Evolutionary conservation across 2,888 invertebrate species (phyloP), one percentile per base, ranked within the genome.

Genomic region (Papilio elwesi): DNA sequence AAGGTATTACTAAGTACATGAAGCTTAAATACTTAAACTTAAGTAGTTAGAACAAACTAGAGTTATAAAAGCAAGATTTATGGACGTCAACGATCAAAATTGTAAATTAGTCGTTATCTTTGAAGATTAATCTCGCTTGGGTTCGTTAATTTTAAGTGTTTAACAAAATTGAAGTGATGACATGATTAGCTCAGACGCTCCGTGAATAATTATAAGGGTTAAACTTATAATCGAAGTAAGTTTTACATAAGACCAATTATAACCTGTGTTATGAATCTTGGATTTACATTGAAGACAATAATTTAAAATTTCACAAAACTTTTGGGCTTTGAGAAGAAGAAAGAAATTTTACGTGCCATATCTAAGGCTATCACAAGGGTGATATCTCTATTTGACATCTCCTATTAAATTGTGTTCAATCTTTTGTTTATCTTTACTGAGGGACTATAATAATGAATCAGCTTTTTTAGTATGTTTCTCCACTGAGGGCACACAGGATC

Each of bases 91-190:
- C 59, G 65, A 12, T 38, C 53, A 16, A 66, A 73, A 65, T 67
- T 73, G 36, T 59, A 47, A 66, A 69, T 73, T 63, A 51, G 51
- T 26, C 73, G 48, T 73, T 65, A 59, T 65, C 59, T 55, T 15
- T 65, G 59, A 59, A 66, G 69, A 70, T 73, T 69, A 69, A 66
- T 66, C 51, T 48, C 48, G n/a, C 57, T 52, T 65, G 12, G 65
- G 69, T 73, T 70, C 15, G 43, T 63, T 73, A 73, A 47, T 70
- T 73, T 69, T 47, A 47, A 52, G 68, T 68, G 64, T 68, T 73
- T 52, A 59, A 73, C 43, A 12, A 51, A 69, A 69, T 73, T 65
- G 68, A 69, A 65, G 59, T 59, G 64, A 36, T 26, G 52, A 59
- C 69, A n/a, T 26, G 26, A 69, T 69, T 66, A 73, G 43, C 59